Evolutionary conservation across 2,797 vertebrate species (phyloP).

Genomic region (Vipera ursinii): DNA sequence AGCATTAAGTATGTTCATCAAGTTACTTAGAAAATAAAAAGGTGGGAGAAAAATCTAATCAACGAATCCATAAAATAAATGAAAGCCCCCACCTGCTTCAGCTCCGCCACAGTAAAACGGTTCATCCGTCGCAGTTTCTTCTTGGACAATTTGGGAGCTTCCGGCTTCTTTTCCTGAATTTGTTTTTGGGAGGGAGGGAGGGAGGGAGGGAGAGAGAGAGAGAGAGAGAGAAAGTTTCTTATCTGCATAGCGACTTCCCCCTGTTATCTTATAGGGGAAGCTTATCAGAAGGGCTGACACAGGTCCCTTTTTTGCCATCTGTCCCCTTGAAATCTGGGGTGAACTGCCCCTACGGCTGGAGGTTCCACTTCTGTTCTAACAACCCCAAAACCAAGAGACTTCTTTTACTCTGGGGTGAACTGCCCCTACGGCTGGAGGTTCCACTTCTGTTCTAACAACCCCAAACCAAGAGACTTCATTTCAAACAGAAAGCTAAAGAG

Average conservation of each 20-base stretch:
- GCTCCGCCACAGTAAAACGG: conserved; percentile 89
- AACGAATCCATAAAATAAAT: neutral
- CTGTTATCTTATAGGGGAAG: neutral
- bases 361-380: neutral
- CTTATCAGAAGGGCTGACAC: neutral
- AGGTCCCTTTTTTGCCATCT: neutral
- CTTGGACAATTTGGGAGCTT: conserved; percentile 89
- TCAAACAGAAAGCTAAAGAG: neutral
- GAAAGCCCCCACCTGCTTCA: conserved; percentile 85
- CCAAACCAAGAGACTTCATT: neutral
- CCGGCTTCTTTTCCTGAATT: conserved; percentile 80
- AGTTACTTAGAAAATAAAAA: neutral
- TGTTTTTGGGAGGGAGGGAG: neutral
- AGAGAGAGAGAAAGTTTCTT: neutral
- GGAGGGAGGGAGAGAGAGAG: neutral
- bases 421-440: neutral
- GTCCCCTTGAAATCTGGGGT: neutral
- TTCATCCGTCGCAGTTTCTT: conserved; percentile 95
- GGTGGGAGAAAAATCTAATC: neutral
- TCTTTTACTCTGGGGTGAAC: neutral
- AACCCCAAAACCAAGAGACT: neutral
- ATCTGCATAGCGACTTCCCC: neutral
- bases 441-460: neutral
- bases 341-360: neutral
- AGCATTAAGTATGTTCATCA: neutral